phyloP scores from a whole-genome alignment of 1,140 invertebrate species.

The Euborellia annulipes region DNA sequence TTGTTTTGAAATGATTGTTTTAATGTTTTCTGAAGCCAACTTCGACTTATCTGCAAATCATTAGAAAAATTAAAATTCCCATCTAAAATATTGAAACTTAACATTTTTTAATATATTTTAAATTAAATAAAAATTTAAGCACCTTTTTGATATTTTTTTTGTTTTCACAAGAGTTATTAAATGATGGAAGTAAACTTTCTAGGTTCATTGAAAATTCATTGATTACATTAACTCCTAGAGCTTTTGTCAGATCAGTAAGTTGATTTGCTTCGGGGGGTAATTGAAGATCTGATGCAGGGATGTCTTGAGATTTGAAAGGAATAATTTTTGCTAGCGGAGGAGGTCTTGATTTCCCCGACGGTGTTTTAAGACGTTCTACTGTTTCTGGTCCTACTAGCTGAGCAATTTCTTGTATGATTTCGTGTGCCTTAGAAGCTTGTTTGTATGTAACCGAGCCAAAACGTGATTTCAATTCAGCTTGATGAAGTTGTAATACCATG shows the following conservation, averaged over 20 bases:
- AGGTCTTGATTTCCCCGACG: not conserved
- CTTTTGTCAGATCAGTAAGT: not conserved
- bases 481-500: conserved; percentile 36
- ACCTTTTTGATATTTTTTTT: conserved; percentile 7
- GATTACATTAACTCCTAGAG: not conserved
- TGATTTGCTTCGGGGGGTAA: not conserved
- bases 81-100: conserved; percentile 1
- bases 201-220: not conserved
- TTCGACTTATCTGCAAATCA: conserved; percentile 36
- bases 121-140: conserved; percentile 14
- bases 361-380: not conserved
- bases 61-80: conserved; percentile 16
- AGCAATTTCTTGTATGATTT: conserved; percentile 22
- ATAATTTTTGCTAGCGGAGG: not conserved
- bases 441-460: conserved; percentile 33
- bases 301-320: not conserved
- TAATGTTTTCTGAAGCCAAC: conserved; percentile 36
- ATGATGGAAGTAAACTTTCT: too few relatives aligned
- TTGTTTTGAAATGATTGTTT: conserved; percentile 30
- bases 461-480: conserved; percentile 33
- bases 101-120: conserved; percentile 15
- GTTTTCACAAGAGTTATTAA: too few relatives aligned
- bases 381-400: not conserved
- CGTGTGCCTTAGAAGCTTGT: conserved; percentile 34
- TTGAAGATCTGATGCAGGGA: too few relatives aligned